A percentile compares a stretch with the other conserved stretches of the same genome.
phyloP scores from a whole-genome alignment of 2,888 invertebrate genomes.

The Meganola albula region DNA sequence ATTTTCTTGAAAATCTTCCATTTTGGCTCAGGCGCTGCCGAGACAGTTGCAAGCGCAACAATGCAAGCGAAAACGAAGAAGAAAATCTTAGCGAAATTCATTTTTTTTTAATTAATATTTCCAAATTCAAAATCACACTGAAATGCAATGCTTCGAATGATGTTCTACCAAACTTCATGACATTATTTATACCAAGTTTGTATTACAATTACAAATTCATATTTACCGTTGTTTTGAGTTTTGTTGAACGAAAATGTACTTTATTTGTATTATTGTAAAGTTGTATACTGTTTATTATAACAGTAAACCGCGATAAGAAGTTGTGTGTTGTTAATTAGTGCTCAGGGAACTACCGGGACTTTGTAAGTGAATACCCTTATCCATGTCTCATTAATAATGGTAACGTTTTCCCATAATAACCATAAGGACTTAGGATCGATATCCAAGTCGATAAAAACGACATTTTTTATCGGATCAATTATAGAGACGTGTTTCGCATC shows the following conservation, averaged over 20 bases:
- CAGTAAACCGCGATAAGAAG: slow-evolving; percentile 1
- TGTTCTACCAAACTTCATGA: slow-evolving; percentile 9
- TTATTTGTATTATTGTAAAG: too few relatives aligned
- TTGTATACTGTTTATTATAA: too few relatives aligned
- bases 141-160: slow-evolving; percentile 16
- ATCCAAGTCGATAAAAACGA: too few relatives aligned
- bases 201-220: slow-evolving; percentile 8
- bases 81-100: background rate
- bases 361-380: slow-evolving; percentile 22
- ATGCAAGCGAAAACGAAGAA: slow-evolving; percentile 28
- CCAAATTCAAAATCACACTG: background rate
- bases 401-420: too few relatives aligned
- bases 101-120: background rate
- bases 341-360: slow-evolving; percentile 9
- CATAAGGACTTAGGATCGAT: too few relatives aligned
- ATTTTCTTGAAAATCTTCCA: slow-evolving; percentile 24
- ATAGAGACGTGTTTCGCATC: too few relatives aligned
- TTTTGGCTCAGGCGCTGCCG: slow-evolving; percentile 35
- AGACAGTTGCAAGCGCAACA: slow-evolving; percentile 26
- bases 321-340: slow-evolving; percentile 10
- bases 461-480: too few relatives aligned
- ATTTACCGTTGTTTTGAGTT: slow-evolving; percentile 5
- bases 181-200: slow-evolving; percentile 17
- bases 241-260: too few relatives aligned
- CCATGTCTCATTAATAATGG: too few relatives aligned